A percentile compares a stretch with the other conserved stretches of the same genome.
Conservation (phyloP, 2,797 vertebrate genomes). For the Phyllotis vaccarum region DNA sequence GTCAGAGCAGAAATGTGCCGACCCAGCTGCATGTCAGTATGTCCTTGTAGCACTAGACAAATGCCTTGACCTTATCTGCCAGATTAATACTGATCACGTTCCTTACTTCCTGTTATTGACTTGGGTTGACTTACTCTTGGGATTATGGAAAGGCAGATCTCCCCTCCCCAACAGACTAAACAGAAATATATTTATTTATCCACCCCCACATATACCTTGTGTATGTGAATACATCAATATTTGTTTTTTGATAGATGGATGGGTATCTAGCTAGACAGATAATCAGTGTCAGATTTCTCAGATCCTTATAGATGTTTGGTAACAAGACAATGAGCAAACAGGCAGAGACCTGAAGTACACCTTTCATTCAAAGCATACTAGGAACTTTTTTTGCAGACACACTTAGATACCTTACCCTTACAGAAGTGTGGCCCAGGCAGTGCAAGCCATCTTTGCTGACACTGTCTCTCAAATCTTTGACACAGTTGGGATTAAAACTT, state of each 20-base stretch:
- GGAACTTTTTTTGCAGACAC: fast-evolving
- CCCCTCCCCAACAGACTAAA: neutral
- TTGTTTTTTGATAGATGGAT: neutral
- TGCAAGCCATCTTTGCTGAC: neutral
- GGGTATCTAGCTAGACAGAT: neutral
- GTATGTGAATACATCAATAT: neutral
- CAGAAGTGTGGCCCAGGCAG: neutral
- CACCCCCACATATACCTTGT: neutral
- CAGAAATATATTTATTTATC: neutral
- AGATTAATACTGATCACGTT: neutral
- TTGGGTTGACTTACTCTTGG: neutral
- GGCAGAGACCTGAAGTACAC: neutral
- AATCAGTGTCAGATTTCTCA: neutral
- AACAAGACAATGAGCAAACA: neutral
- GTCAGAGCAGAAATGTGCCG: neutral
- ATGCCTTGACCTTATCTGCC: neutral
- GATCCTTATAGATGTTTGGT: neutral
- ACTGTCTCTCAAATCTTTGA: neutral
- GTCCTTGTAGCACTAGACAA: neutral
- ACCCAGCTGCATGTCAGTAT: neutral
- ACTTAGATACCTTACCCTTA: neutral
- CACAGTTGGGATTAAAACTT: neutral
- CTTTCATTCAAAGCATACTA: neutral
- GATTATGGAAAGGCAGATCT: neutral
- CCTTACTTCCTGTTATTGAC: neutral